phyloP scores from a whole-genome alignment of 2,113 vertebrate genomes.

The Rhabdomys dilectus region DNA sequence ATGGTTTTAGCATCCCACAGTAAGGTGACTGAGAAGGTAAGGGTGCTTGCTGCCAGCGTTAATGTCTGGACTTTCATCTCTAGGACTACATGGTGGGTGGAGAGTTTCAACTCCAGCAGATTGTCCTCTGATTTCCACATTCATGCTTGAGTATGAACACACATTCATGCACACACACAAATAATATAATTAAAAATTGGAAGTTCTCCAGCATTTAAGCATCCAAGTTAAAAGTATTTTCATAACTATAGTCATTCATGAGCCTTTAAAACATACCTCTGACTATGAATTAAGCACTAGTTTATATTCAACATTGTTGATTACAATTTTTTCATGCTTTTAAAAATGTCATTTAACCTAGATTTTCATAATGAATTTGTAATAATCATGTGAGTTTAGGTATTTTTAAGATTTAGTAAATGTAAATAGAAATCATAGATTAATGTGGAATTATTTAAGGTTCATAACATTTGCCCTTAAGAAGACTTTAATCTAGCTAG shows the following conservation, averaged over 20 bases:
- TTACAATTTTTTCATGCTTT: neutral
- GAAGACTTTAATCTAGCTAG: neutral
- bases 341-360: neutral
- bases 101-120: neutral
- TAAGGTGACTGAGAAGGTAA: neutral
- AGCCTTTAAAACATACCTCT: neutral
- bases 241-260: neutral
- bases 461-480: conserved; percentile 27
- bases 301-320: neutral
- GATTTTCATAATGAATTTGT: conserved; percentile 6
- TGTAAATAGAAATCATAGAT: conserved; percentile 31
- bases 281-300: neutral
- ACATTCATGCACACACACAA: neutral
- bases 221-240: neutral
- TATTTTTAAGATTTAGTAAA: conserved; percentile 41
- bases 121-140: neutral
- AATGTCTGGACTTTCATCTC: no score
- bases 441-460: neutral
- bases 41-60: neutral
- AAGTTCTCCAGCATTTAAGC: neutral
- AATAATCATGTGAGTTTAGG: neutral
- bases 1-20: no score
- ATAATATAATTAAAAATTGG: neutral
- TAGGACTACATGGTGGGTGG: neutral
- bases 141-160: neutral